These are phyloP conservation scores for Sminthurides bifidus DNA, from an alignment of 1,140 invertebrate genomes.

Conservation along the genomic window DNA sequence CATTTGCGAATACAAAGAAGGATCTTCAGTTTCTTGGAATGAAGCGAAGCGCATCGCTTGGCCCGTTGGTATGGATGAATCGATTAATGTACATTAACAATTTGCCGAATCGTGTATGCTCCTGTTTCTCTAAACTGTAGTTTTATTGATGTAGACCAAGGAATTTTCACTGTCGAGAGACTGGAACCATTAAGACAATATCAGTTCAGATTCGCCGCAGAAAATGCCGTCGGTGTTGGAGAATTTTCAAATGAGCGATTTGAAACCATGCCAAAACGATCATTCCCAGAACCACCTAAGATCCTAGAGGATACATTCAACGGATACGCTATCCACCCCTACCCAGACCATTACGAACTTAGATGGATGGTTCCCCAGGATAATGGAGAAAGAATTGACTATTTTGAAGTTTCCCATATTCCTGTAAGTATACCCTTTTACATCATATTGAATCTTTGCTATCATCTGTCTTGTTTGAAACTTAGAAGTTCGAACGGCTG, in stretches of 20 bases:
- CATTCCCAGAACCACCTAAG: constrained; percentile 41
- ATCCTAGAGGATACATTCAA: constrained; percentile 37
- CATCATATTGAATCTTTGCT: constrained; percentile 1
- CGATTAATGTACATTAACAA: neutral
- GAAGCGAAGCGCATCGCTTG: constrained; percentile 56
- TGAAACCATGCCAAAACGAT: constrained; percentile 46
- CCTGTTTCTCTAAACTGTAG: neutral
- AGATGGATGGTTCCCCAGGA: constrained; percentile 69
- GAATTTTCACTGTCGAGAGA: constrained; percentile 60
- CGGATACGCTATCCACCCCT: constrained; percentile 38
- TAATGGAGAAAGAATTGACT: constrained; percentile 76
- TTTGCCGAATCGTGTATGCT: neutral
- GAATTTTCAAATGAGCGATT: constrained; percentile 48
- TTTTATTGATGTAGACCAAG: constrained; percentile 18
- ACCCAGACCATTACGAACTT: constrained; percentile 56
- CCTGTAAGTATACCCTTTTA: constrained; percentile 47
- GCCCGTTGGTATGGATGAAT: constrained; percentile 47
- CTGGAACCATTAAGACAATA: constrained; percentile 66
- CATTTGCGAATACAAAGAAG: constrained; percentile 60
- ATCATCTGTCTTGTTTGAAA: neutral
- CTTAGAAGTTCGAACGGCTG: neutral
- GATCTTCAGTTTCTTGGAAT: constrained; percentile 46
- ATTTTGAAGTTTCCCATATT: constrained; percentile 67
- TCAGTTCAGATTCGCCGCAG: constrained; percentile 68
- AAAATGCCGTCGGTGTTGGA: constrained; percentile 69